Percentiles rank a stretch among this genome's conserved stretches.
Evolutionary conservation across 2,113 vertebrate genomes (phyloP).

Genomic region (Lasiurus cinereus): DNA sequence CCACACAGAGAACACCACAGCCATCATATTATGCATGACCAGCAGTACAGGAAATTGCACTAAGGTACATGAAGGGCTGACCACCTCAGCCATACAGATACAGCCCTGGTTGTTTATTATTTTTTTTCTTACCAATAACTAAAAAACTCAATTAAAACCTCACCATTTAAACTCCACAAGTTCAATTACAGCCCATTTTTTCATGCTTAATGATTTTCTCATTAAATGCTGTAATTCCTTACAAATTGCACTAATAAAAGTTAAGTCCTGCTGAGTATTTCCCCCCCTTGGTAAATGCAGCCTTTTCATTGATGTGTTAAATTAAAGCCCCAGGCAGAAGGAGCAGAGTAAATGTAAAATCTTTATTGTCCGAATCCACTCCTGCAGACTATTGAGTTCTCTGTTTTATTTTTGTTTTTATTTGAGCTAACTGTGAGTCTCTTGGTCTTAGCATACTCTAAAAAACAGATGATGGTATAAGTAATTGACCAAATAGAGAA

Average conservation of each 20-base stretch:
- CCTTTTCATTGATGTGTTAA: conserved; percentile 90
- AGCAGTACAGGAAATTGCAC: conserved; percentile 27
- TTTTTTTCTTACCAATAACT: conserved; percentile 80
- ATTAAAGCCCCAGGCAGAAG: conserved; percentile 90
- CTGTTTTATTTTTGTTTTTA: conserved; percentile 75
- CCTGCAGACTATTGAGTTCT: conserved; percentile 73
- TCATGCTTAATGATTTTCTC: conserved; percentile 89
- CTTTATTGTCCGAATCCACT: conserved; percentile 82
- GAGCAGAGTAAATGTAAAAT: conserved; percentile 80
- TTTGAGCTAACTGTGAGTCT: conserved; percentile 22
- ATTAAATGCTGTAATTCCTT: conserved; percentile 89
- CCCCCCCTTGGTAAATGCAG: conserved; percentile 74
- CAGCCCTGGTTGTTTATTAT: conserved; percentile 15
- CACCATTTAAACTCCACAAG: conserved; percentile 83
- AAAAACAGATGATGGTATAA: not conserved
- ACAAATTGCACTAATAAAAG: conserved; percentile 88
- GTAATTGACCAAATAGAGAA: conserved; percentile 57
- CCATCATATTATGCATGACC: not conserved
- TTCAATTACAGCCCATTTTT: conserved; percentile 83
- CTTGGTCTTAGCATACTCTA: conserved; percentile 39
- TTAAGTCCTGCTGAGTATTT: conserved; percentile 85
- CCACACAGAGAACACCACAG: not conserved
- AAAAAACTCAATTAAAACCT: conserved; percentile 85
- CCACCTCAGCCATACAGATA: conserved; percentile 64
- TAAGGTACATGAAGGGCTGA: not conserved